Evolutionary conservation across 2,888 invertebrate genomes (phyloP).

Genomic region (Stenoptilia bipunctidactyla): DNA sequence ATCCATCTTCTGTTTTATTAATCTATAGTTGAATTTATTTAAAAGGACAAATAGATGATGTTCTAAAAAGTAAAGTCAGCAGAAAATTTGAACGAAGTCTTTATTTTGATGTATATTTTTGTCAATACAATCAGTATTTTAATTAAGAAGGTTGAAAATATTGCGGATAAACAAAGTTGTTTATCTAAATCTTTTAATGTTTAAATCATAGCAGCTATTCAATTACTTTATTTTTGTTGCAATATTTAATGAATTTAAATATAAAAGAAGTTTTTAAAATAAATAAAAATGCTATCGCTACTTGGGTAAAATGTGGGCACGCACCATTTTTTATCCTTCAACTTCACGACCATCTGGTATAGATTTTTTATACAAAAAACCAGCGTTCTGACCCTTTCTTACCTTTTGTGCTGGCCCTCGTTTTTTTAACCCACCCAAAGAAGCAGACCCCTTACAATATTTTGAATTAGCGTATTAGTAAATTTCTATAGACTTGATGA

Average conservation of each 20-base stretch:
- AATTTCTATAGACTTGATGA: constrained; percentile 62
- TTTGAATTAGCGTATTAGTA: constrained; percentile 68
- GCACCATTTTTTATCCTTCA: constrained; percentile 63
- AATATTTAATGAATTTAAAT: background rate
- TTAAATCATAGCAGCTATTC: too few species aligned
- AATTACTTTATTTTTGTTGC: too few species aligned
- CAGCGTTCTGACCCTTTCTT: constrained; percentile 68
- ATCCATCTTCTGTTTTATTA: constrained; percentile 48
- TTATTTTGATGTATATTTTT: too few species aligned
- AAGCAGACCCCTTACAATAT: constrained; percentile 57
- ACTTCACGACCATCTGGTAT: constrained; percentile 66
- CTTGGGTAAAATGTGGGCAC: constrained; percentile 53
- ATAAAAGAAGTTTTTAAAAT: background rate
- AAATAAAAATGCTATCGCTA: constrained; percentile 27
- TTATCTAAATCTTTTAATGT: too few species aligned
- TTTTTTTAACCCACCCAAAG: constrained; percentile 39
- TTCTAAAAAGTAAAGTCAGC: constrained; percentile 30
- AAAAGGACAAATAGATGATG: constrained; percentile 47
- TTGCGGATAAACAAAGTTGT: too few species aligned
- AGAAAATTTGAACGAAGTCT: too few species aligned
- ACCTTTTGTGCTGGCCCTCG: constrained; percentile 59
- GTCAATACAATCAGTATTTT: too few species aligned
- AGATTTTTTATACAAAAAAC: constrained; percentile 60
- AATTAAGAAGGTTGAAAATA: too few species aligned
- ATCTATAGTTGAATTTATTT: constrained; percentile 59